A percentile compares a stretch with the other conserved stretches of the same genome.
These are phyloP conservation scores for Bombus breviceps DNA, from an alignment of 1,140 invertebrate species.

Conservation along the genomic window DNA sequence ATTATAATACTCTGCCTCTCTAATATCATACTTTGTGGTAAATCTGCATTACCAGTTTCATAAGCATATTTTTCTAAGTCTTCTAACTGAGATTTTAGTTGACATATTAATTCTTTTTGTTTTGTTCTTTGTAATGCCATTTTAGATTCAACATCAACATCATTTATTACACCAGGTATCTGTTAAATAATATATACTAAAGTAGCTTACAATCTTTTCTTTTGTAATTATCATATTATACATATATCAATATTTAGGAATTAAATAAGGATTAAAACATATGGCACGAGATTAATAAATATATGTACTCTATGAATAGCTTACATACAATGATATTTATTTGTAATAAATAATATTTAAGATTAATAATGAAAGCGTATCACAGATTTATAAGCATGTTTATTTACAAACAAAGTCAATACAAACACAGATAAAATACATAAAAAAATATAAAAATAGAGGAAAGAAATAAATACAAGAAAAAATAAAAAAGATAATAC, in stretches of 20 bases:
- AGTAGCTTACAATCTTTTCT: neutral
- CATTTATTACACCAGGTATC: constrained; percentile 68
- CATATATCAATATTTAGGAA: neutral
- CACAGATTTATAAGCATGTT: constrained; percentile 7
- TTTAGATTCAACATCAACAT: constrained; percentile 85
- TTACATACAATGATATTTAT: constrained; percentile 31
- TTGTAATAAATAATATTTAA: constrained; percentile 7
- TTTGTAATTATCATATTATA: neutral
- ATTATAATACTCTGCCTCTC: constrained; percentile 95
- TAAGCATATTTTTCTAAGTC: constrained; percentile 98
- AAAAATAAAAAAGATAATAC: constrained; percentile 20
- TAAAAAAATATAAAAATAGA: neutral
- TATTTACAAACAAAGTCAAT: constrained; percentile 32
- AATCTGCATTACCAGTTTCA: constrained; percentile 91
- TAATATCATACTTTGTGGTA: constrained; percentile 92
- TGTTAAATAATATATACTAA: constrained; percentile 39
- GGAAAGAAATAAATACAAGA: constrained; percentile 24
- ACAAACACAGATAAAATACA: constrained; percentile 31
- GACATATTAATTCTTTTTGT: constrained; percentile 93
- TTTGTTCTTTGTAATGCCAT: constrained; percentile 87
- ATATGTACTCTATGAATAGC: constrained; percentile 1
- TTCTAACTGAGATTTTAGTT: constrained; percentile 95
- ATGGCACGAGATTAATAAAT: neutral
- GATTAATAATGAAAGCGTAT: constrained; percentile 30
- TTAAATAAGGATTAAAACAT: neutral